Evolutionary conservation across 2,797 vertebrate genomes (phyloP), one percentile per base, ranked within the genome.

Genomic region (Pitangus sulphuratus): DNA sequence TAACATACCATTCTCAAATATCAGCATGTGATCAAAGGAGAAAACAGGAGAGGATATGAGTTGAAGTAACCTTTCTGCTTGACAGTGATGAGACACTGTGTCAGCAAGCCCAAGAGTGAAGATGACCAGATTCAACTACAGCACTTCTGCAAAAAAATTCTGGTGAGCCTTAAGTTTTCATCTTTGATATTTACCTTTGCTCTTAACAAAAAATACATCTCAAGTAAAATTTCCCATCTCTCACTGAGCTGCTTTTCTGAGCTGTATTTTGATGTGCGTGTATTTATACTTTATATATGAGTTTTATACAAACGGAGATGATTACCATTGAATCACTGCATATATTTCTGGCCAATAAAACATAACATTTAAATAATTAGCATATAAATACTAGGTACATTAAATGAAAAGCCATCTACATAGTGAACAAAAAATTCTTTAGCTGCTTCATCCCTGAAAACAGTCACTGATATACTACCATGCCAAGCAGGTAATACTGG

Each of bases 401-500:
- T 44, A 45, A 78, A 80, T 50, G 61, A 71, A 85, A 94, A 91
- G 15, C 48, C 68, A 84, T 86, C 58, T 94, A 12, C 61, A 53
- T 22, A 39, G 71, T 24, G 65, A 69, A 93, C 53, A 54, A 80
- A 87, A 90, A 92, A n/a, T 45, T 45, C 61, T 93, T 93, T 33
- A 82, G 35, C 77, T 35, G 37, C 58, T 74, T 90, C 84, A 58
- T 61, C 53, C 48, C 53, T 69, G 60, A 70, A 86, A 88, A 86
- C 33, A 77, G 42, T 64, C 57, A 88, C 77, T 53, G 74, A 94
- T 79, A 81, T 74, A 76, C 33, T 90, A 61, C 57, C 19, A 20
- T 35, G 78, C 45, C 53, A 83, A 92, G 78, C 84, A 92, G 84
- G 82, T 91, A 91, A 81, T 86, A 87, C 84, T 26, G 62, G 89